Base-by-base conservation (phyloP, 2,797 vertebrate genomes). In the Lepilemur ruficaudatus region DNA sequence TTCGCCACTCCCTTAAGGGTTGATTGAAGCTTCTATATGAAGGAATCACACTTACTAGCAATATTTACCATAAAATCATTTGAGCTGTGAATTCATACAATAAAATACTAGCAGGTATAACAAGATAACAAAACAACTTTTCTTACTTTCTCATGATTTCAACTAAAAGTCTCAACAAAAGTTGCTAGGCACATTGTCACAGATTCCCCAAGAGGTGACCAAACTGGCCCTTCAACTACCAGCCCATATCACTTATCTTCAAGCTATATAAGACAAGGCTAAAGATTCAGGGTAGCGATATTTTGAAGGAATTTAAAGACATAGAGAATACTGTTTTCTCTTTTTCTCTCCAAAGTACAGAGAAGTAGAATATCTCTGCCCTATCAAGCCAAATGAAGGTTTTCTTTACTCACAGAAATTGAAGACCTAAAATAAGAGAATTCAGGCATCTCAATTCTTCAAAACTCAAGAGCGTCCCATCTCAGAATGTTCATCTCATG, bases 91-190 rank as follows among this genome's bases (percentile, higher is more conserved):
- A 86, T 52, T 85, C 55, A 91, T 67, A 65, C 11, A 80, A 43
- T 35, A 84, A 93, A 91, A 95, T 52, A 79, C 25, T 52, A 61
- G 25, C 52, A 75, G 43, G 69, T 90, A 83, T n/a, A 41, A 65
- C 65, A 87, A 88, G 69, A 78, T 38, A 72, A 94, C 14, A 7
- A 78, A 89, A 14, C 2, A 22, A 57, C 38, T 89, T 92, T 82
- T 70, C 72, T 91, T 76, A 10, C 41, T 87, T 63, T 50, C 78
- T 96, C 67, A 93, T 92, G 86, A 93, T 61, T 52, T 89, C 48
- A 94, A 92, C 32, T 82, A 73, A 28, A 92, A 89, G 15, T 9
- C 32, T 91, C 41, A 79, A 75, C 84, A 61, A 69, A 79, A 76
- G 25, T 55, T 75, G 38, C 61, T n/a, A 93, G 48, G 85, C 6